Percentiles rank a stretch among this genome's conserved stretches.
Conservation (phyloP, 2,797 vertebrate genomes). For the Pteronotus mesoamericanus region DNA sequence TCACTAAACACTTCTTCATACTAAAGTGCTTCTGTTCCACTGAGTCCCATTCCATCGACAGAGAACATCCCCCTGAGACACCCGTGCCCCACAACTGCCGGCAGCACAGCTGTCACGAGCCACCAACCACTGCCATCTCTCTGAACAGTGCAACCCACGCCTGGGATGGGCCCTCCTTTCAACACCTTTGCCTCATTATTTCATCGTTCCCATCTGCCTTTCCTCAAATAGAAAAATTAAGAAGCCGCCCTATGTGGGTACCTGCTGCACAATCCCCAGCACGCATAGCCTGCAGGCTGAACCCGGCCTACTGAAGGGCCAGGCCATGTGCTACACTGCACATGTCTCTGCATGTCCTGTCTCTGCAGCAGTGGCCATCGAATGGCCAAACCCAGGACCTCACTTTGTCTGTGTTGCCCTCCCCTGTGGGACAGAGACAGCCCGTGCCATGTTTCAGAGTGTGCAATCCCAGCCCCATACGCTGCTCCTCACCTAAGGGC, state of each 20-base stretch:
- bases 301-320: neutral
- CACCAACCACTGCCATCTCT: neutral
- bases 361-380: neutral
- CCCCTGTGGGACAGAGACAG: neutral
- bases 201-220: neutral
- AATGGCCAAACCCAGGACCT: neutral
- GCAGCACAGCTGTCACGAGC: neutral
- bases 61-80: neutral
- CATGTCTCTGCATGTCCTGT: too few species aligned
- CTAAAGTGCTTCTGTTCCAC: neutral
- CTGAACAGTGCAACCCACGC: neutral
- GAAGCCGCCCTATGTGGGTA: neutral
- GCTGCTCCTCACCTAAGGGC: accelerated
- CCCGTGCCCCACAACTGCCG: neutral
- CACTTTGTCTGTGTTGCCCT: neutral
- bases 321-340: neutral
- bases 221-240: neutral
- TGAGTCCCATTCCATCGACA: neutral
- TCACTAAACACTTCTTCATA: neutral
- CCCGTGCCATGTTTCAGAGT: neutral
- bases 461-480: accelerated
- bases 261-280: neutral
- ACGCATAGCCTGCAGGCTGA: neutral
- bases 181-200: neutral
- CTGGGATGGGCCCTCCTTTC: neutral